A percentile compares a stretch with the other conserved stretches of the same genome.
Evolutionary conservation across 1,140 invertebrate genomes (phyloP).

Genomic region (Panagrolaimus sp.): DNA sequence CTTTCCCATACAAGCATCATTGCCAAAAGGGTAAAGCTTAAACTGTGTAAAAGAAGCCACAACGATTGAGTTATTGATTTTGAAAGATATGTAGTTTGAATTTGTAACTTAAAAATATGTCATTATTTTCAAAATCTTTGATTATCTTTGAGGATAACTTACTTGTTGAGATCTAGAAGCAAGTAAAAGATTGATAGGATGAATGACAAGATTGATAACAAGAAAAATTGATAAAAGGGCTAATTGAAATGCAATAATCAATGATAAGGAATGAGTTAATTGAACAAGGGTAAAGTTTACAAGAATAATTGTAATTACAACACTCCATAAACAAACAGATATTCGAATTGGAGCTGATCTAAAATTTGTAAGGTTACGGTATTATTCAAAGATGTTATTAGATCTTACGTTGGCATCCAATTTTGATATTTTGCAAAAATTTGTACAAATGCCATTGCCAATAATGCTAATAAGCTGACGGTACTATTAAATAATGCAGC

Average conservation of each 20-base stretch:
- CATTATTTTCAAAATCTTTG: background rate
- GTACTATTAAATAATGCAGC: slow-evolving; percentile 25
- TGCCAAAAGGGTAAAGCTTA: slow-evolving; percentile 24
- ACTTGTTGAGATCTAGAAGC: slow-evolving; percentile 7
- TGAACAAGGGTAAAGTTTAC: slow-evolving; percentile 22
- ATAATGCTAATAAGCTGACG: slow-evolving; percentile 19
- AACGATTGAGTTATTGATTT: slow-evolving; percentile 25
- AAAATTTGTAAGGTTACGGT: background rate
- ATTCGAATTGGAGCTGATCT: slow-evolving; percentile 23
- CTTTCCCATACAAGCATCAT: slow-evolving; percentile 27
- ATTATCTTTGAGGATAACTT: background rate
- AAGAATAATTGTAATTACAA: slow-evolving; percentile 17
- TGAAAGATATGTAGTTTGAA: background rate
- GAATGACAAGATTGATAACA: slow-evolving; percentile 24
- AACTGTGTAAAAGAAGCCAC: slow-evolving; percentile 22
- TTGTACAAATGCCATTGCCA: slow-evolving; percentile 29
- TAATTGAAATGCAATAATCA: slow-evolving; percentile 29
- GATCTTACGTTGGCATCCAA: slow-evolving; percentile 26
- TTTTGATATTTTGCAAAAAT: slow-evolving; percentile 21
- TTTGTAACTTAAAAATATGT: slow-evolving; percentile 4
- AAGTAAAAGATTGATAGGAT: slow-evolving; percentile 21
- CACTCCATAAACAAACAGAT: slow-evolving; percentile 16
- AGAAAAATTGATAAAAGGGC: slow-evolving; percentile 24
- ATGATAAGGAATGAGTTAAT: slow-evolving; percentile 20
- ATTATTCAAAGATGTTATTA: background rate